Evolutionary conservation across 2,113 vertebrate species (phyloP), one percentile per base, ranked within the genome.

Genomic region (Entelurus aequoreus): DNA sequence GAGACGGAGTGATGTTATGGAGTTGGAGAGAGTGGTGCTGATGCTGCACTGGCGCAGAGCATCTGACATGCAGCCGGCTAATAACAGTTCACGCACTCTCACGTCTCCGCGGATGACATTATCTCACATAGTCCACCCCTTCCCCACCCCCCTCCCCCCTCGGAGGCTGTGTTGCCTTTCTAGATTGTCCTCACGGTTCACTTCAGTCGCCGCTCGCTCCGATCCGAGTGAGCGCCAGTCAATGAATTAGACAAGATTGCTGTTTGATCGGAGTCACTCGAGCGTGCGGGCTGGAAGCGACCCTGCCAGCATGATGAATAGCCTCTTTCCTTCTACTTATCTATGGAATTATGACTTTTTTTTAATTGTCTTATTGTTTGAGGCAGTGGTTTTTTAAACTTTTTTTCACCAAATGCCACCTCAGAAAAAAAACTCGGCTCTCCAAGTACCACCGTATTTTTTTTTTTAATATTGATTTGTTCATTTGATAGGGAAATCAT

Each of bases 21-120:
- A 77, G 68, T 77, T 76, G 76, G 21, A 14, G 53, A 14, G 7
- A 64, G 70, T 68, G 65, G 58, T 62, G 5, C 89, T 91, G 88
- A 88, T 91, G 89, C 92, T 87, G 88, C 94, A 94, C 94, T 94
- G 95, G 93, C 89, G 92, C 91, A 93, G 93, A 88, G 89, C 89
- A 88, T 84, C 94, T 96, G 94, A 96, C 94, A 93, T 91, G 88
- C 91, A 91, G 93, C 91, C 92, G 91, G 90, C 90, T 91, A 28
- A 53, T 64, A 89, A 61, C 40, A 21, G 57, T 89, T 85, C 81
- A 75, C 60, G 87, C 69, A 70, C 88, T 80, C 82, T 72, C 81
- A 79, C 51, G 12, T 46, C 42, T 89, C 65, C 66, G 65, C 63
- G 86, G 87, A 82, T 84, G 82, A 90, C 90, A 84, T 6, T 69